Conservation (phyloP, 2,797 vertebrate species). For the Caiman crocodilus region DNA sequence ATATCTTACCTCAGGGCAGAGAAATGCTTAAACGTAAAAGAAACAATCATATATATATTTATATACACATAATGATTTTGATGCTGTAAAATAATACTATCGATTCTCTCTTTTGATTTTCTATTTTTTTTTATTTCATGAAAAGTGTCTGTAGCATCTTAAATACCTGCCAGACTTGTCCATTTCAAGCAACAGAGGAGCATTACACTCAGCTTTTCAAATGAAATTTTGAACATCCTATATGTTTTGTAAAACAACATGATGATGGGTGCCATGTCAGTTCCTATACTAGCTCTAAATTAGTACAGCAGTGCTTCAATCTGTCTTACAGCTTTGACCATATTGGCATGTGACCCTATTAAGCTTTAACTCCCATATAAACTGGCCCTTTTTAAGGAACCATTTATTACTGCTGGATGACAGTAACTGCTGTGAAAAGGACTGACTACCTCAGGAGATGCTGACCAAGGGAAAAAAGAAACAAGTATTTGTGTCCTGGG, state of each 20-base stretch:
- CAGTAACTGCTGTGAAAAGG: neutral
- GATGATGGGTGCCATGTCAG: neutral
- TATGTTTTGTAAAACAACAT: neutral
- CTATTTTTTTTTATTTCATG: neutral
- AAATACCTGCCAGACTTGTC: neutral
- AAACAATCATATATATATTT: neutral
- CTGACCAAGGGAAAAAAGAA: neutral
- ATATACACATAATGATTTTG: neutral
- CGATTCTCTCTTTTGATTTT: neutral
- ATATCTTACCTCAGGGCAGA: neutral
- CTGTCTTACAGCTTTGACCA: neutral
- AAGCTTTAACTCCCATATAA: neutral
- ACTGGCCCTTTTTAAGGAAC: neutral
- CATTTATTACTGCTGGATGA: neutral
- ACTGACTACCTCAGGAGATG: neutral
- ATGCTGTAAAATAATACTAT: neutral
- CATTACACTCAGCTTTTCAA: neutral
- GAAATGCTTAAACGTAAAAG: neutral
- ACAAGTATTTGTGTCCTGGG: neutral
- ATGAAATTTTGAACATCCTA: accelerated
- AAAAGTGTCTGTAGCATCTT: neutral
- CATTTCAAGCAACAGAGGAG: neutral
- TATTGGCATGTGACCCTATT: neutral
- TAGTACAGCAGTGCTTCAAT: neutral
- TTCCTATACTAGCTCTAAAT: neutral